A percentile compares a stretch with the other conserved stretches of the same genome.
Evolutionary conservation across 2,888 invertebrate genomes (phyloP).

Genomic region (Brachypterus glaber): DNA sequence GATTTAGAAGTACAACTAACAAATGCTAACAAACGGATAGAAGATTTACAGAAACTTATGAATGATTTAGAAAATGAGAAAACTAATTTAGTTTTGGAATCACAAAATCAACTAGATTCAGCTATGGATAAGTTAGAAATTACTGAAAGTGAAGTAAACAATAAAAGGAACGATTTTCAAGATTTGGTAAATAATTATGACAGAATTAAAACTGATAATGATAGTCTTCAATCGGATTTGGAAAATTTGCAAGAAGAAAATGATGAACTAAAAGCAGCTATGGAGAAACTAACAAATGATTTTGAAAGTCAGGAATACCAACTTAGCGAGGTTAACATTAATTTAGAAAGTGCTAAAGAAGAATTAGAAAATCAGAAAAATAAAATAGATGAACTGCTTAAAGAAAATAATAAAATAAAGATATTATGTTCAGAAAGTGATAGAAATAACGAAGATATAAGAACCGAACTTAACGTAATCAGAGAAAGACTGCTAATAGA

Average conservation of each 20-base stretch:
- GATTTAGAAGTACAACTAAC: not conserved
- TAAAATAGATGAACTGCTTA: slow-evolving; percentile 29
- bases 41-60: slow-evolving; percentile 1
- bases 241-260: slow-evolving; percentile 49
- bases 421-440: slow-evolving; percentile 24
- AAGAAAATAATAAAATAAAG: slow-evolving; percentile 25
- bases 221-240: slow-evolving; percentile 19
- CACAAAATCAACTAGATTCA: slow-evolving; percentile 7
- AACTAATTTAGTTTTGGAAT: slow-evolving; percentile 14
- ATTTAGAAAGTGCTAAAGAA: slow-evolving; percentile 40
- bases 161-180: slow-evolving; percentile 24
- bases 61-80: slow-evolving; percentile 7
- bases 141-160: slow-evolving; percentile 16
- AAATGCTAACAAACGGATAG: not conserved
- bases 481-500: slow-evolving; percentile 29
- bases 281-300: slow-evolving; percentile 41
- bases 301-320: slow-evolving; percentile 37
- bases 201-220: slow-evolving; percentile 23
- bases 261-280: slow-evolving; percentile 37
- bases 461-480: slow-evolving; percentile 28
- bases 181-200: slow-evolving; percentile 30
- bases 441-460: slow-evolving; percentile 25
- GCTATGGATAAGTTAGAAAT: slow-evolving; percentile 12
- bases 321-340: slow-evolving; percentile 41
- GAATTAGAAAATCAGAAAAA: slow-evolving; percentile 34